phyloP scores from a whole-genome alignment of 2,888 invertebrate species.

The Ormia ochracea region DNA sequence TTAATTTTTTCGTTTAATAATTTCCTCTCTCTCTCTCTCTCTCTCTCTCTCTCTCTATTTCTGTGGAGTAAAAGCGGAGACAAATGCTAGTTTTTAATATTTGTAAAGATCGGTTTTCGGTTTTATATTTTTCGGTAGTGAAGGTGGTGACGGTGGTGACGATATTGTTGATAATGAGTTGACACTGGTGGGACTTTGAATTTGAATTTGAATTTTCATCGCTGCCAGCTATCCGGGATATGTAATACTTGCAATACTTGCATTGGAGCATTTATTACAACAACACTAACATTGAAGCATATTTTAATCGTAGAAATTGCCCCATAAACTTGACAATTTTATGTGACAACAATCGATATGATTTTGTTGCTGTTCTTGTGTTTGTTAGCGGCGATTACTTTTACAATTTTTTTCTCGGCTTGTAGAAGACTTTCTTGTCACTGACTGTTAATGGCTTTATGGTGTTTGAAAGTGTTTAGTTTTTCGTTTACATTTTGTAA shows the following conservation, averaged over 20 bases:
- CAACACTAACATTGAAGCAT: slow-evolving; percentile 51
- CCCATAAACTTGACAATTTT: slow-evolving; percentile 59
- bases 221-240: not conserved
- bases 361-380: slow-evolving; percentile 7
- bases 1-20: slow-evolving; percentile 13
- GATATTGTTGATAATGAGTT: not conserved
- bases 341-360: slow-evolving; percentile 56
- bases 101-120: slow-evolving; percentile 11
- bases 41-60: too few species aligned
- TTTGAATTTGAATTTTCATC: not conserved
- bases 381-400: not conserved
- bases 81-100: not conserved
- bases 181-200: not conserved
- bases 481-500: not conserved
- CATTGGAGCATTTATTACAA: slow-evolving; percentile 21
- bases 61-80: slow-evolving; percentile 3
- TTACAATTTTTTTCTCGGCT: too few species aligned
- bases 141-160: not conserved
- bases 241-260: slow-evolving; percentile 10
- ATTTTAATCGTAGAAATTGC: slow-evolving; percentile 58
- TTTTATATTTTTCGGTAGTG: not conserved
- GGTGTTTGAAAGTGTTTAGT: slow-evolving; percentile 22
- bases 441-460: slow-evolving; percentile 48
- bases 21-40: too few species aligned
- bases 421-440: slow-evolving; percentile 3